A percentile compares a stretch with the other conserved stretches of the same genome.
Evolutionary conservation across 2,113 vertebrate species (phyloP).

Genomic region (Paramisgurnus dabryanus): DNA sequence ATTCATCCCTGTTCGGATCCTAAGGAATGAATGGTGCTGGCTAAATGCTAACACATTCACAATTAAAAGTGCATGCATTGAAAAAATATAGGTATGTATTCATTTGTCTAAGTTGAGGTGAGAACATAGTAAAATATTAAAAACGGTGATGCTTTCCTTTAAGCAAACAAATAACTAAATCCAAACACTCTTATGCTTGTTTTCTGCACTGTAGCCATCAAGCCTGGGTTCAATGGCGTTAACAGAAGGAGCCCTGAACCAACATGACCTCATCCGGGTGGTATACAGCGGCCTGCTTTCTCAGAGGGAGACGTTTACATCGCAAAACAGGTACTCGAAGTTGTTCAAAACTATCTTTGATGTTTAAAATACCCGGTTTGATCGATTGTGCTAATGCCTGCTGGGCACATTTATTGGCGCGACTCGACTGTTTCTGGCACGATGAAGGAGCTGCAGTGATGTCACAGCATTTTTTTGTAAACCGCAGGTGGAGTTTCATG

Average conservation of each 20-base stretch:
- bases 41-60: no score
- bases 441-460: background rate
- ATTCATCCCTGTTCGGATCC: no score
- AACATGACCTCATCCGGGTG: conserved; percentile 94
- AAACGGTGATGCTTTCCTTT: no score
- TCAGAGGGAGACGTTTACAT: conserved; percentile 98
- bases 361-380: background rate
- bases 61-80: no score
- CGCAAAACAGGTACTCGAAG: conserved; percentile 89
- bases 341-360: background rate
- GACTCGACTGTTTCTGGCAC: background rate
- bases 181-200: no score
- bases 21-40: no score
- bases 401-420: background rate
- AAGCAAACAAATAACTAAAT: no score
- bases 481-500: background rate
- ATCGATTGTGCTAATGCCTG: background rate
- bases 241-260: conserved; percentile 94
- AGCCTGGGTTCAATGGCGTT: conserved; percentile 95
- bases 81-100: no score
- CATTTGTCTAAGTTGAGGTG: no score
- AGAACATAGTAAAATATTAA: no score
- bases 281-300: conserved; percentile 96
- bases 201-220: conserved; percentile 79
- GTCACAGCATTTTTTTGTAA: conserved; percentile 10